These are phyloP conservation scores for Leucozona laternaria DNA, from an alignment of 2,888 invertebrate genomes.

Conservation along the genomic window DNA sequence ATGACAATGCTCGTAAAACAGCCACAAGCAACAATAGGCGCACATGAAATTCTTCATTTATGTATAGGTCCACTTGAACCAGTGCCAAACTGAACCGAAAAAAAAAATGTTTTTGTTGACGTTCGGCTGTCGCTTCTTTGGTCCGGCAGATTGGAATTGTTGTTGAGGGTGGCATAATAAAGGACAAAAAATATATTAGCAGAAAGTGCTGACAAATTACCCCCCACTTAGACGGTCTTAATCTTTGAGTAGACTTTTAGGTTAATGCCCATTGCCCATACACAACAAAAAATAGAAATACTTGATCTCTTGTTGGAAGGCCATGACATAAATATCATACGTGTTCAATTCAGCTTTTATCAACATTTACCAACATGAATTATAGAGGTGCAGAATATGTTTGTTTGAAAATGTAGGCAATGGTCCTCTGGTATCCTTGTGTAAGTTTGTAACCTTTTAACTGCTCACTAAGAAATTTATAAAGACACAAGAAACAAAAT, in stretches of 20 bases:
- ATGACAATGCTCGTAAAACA: slow-evolving; percentile 57
- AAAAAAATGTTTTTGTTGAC: slow-evolving; percentile 63
- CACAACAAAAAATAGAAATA: background rate
- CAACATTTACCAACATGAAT: background rate
- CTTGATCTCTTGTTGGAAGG: slow-evolving; percentile 17
- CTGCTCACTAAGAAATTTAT: too few relatives aligned
- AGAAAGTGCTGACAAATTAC: slow-evolving; percentile 69
- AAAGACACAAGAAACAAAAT: too few relatives aligned
- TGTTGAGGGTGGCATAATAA: slow-evolving; percentile 58
- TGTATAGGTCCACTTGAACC: slow-evolving; percentile 47
- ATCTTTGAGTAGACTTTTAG: slow-evolving; percentile 57
- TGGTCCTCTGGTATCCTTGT: too few relatives aligned
- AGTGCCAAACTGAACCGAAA: slow-evolving; percentile 45
- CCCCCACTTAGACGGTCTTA: slow-evolving; percentile 44
- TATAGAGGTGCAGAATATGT: too few relatives aligned
- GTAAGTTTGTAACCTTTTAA: too few relatives aligned
- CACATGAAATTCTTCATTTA: slow-evolving; percentile 54
- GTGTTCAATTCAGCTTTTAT: background rate
- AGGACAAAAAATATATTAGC: slow-evolving; percentile 53
- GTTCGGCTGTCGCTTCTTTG: slow-evolving; percentile 52
- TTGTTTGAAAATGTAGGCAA: too few relatives aligned
- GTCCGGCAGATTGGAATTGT: slow-evolving; percentile 20
- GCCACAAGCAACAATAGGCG: slow-evolving; percentile 69
- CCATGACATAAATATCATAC: slow-evolving; percentile 1
- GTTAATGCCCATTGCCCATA: slow-evolving; percentile 8